phyloP scores from a whole-genome alignment of 2,888 invertebrate genomes.

The Cryptocheilus praepositus region DNA sequence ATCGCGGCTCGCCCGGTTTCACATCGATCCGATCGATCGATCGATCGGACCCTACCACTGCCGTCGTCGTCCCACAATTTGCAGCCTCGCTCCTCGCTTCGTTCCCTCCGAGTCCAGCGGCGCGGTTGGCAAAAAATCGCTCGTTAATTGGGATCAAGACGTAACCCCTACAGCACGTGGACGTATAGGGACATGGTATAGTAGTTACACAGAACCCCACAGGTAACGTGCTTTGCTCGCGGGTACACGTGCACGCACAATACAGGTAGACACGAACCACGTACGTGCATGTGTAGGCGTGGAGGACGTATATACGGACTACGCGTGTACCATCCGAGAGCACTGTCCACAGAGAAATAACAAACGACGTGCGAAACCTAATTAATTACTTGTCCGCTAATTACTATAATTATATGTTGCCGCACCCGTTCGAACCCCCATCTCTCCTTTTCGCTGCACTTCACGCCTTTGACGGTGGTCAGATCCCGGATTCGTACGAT shows the following conservation, averaged over 20 bases:
- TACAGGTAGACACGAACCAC: conserved; percentile 3
- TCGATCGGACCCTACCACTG: conserved; percentile 24
- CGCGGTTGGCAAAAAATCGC: conserved; percentile 47
- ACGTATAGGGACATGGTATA: conserved; percentile 54
- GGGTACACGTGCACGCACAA: conserved; percentile 31
- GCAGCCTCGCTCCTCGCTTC: conserved; percentile 45
- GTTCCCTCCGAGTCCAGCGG: conserved; percentile 16
- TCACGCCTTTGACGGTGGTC: too few relatives aligned
- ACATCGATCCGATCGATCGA: conserved; percentile 27
- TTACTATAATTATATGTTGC: conserved; percentile 67
- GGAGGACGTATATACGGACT: conserved; percentile 31
- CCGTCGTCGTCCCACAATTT: conserved; percentile 41
- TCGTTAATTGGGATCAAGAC: conserved; percentile 66
- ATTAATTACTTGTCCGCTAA: conserved; percentile 69
- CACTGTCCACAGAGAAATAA: conserved; percentile 58
- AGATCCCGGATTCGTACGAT: too few relatives aligned
- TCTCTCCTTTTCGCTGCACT: conserved; percentile 12
- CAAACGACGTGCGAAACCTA: conserved; percentile 67
- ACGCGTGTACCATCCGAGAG: conserved; percentile 10
- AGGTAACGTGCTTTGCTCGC: conserved; percentile 37
- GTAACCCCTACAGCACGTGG: conserved; percentile 55
- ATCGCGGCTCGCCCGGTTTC: conserved; percentile 11
- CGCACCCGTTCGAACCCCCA: conserved; percentile 52
- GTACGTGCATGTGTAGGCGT: conserved; percentile 27
- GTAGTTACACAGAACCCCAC: conserved; percentile 55